Base-by-base conservation (phyloP, 2,888 invertebrate genomes). In the Darwinula stevensoni region DNA sequence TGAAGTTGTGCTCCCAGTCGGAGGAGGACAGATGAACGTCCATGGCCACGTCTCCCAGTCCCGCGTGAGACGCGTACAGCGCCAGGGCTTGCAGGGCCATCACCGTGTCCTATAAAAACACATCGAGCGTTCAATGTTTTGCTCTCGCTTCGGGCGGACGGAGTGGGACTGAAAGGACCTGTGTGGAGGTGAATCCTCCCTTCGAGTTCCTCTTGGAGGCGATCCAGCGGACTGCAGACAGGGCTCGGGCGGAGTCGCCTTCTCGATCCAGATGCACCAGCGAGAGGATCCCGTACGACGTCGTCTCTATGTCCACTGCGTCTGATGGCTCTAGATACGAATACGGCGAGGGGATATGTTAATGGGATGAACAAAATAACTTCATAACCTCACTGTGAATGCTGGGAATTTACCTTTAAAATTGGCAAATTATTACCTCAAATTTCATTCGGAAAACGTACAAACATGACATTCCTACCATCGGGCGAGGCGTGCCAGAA, bases 151-250 rank as follows among this genome's bases (percentile, higher is more conserved):
- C n/a, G n/a, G n/a, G n/a, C n/a, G n/a, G n/a, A n/a, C n/a, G n/a
- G n/a, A n/a, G n/a, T n/a, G n/a, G n/a, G n/a, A n/a, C n/a, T n/a
- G n/a, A n/a, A n/a, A n/a, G n/a, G n/a, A 58, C 58, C 49, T 66
- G 68, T 1, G 69, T 67, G 2, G 67, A 67, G 3, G 65, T 59
- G 44, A 69, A 72, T 16, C 71, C 71, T 13, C 70, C 71, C 35
- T 64, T 53, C 27, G 57, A 57, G 44, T 69, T 71, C 40, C 67
- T 56, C 44, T 73, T 70, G 16, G 59, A 56, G 4, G 69, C 56
- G 14, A 75, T 50, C 74, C 74, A 75, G 33, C 64, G 60, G 43
- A 72, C 58, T 17, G 72, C 54, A 1, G 70, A 65, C 16, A 68
- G 48, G 1, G 63, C 44, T 22, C 22, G 22, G n/a, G 6, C 22